These are phyloP conservation scores for Ceratotherium simum DNA, from an alignment of 2,113 vertebrate genomes.

Conservation along the genomic window DNA sequence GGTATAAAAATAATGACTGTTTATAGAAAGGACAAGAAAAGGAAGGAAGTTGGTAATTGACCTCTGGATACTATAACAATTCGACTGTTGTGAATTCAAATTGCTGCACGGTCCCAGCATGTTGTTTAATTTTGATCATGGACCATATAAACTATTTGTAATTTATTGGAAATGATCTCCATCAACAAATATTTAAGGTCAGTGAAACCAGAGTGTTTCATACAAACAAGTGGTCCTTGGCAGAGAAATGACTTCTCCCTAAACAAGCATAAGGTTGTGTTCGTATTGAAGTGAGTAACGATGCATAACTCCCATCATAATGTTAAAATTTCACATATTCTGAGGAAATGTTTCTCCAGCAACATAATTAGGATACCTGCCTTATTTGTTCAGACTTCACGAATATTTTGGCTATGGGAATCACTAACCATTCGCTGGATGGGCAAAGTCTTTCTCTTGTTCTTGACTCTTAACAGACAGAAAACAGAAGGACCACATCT, in stretches of 20 bases:
- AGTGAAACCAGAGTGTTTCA: background rate
- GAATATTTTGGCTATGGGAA: background rate
- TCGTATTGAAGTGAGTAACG: background rate
- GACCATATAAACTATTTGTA: background rate
- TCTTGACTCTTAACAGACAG: slow-evolving; percentile 47
- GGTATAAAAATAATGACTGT: background rate
- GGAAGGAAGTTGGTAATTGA: background rate
- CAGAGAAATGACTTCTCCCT: background rate
- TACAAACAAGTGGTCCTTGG: background rate
- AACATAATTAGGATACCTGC: background rate
- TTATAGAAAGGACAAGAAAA: background rate
- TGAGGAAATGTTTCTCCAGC: background rate
- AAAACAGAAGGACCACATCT: slow-evolving; percentile 49
- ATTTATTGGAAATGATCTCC: background rate
- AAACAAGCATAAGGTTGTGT: background rate
- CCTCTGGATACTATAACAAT: background rate
- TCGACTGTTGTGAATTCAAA: background rate
- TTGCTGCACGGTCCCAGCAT: rapidly evolving
- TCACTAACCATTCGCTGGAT: background rate
- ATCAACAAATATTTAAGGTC: background rate
- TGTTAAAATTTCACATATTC: background rate
- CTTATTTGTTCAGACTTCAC: background rate
- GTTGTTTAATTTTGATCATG: background rate
- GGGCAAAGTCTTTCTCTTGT: background rate
- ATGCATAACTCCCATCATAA: background rate